Conservation (phyloP, 1,140 invertebrate species). For the Bacillus rossius region DNA sequence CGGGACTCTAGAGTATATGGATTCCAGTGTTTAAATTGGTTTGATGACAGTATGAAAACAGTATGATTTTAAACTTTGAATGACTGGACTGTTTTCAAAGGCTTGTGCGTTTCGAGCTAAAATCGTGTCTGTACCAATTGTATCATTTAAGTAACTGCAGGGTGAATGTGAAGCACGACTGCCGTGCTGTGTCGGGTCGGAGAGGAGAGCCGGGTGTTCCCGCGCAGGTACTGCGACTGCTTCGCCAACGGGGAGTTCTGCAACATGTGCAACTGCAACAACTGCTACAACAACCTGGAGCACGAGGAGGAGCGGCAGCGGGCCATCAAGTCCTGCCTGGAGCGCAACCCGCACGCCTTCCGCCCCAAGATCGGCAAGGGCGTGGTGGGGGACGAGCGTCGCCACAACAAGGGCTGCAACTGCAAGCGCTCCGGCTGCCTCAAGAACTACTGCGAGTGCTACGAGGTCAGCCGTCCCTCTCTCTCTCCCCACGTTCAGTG, state of each 20-base stretch:
- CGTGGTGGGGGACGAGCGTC: constrained; percentile 59
- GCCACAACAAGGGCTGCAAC: constrained; percentile 98
- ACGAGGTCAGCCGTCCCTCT: constrained; percentile 89
- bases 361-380: constrained; percentile 96
- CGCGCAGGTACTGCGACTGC: constrained; percentile 91
- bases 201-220: no score
- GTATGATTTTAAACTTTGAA: no score
- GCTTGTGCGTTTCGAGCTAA: neutral
- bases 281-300: constrained; percentile 95
- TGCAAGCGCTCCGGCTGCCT: constrained; percentile 98
- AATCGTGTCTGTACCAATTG: neutral
- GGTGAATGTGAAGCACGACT: no score
- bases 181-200: no score
- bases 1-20: no score
- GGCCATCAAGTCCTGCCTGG: constrained; percentile 88
- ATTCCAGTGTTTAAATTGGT: no score
- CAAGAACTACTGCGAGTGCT: constrained; percentile 99
- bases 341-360: constrained; percentile 92
- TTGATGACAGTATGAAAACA: neutral
- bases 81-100: no score
- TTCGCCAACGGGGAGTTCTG: constrained; percentile 99
- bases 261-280: constrained; percentile 96
- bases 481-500: no score
- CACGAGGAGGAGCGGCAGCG: constrained; percentile 93
- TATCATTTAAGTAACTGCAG: no score